Percentiles rank a stretch among this genome's conserved stretches.
These are phyloP conservation scores for Drosophila ercepeae DNA, from an alignment of 1,140 invertebrate species.

Conservation along the genomic window DNA sequence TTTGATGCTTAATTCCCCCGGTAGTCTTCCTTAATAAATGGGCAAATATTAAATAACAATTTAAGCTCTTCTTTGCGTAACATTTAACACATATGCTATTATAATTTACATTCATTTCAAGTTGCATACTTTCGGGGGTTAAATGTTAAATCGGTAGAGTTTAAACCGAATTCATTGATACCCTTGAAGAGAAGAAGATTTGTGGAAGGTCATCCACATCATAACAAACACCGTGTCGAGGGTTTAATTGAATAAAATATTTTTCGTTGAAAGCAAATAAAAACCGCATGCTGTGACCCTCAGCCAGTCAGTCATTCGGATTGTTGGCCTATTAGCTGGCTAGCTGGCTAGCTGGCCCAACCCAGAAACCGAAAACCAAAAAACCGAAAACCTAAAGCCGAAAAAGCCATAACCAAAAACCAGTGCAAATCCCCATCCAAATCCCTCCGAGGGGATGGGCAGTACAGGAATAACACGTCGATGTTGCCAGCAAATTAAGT, in stretches of 20 bases:
- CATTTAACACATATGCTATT: background rate
- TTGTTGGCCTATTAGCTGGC: constrained; percentile 16
- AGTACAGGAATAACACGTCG: too few relatives aligned
- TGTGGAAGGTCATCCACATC: background rate
- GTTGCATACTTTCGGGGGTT: background rate
- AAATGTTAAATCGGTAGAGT: background rate
- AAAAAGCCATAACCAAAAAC: constrained; percentile 18
- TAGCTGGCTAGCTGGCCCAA: constrained; percentile 4
- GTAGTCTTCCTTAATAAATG: background rate
- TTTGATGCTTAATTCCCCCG: background rate
- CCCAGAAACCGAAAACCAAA: background rate
- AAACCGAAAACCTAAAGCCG: background rate
- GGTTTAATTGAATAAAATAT: background rate
- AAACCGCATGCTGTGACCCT: background rate
- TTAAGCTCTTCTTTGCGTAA: background rate
- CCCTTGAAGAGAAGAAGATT: too few relatives aligned
- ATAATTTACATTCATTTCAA: background rate
- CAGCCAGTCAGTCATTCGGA: constrained; percentile 17
- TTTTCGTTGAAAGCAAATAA: background rate
- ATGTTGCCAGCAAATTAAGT: constrained; percentile 46
- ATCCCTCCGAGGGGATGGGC: constrained; percentile 17
- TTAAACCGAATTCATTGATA: background rate
- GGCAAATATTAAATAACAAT: background rate
- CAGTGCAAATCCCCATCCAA: constrained; percentile 22
- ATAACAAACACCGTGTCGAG: background rate